These are phyloP conservation scores for Rhorus exstirpatorius DNA, from an alignment of 2,888 invertebrate genomes.

Conservation along the genomic window DNA sequence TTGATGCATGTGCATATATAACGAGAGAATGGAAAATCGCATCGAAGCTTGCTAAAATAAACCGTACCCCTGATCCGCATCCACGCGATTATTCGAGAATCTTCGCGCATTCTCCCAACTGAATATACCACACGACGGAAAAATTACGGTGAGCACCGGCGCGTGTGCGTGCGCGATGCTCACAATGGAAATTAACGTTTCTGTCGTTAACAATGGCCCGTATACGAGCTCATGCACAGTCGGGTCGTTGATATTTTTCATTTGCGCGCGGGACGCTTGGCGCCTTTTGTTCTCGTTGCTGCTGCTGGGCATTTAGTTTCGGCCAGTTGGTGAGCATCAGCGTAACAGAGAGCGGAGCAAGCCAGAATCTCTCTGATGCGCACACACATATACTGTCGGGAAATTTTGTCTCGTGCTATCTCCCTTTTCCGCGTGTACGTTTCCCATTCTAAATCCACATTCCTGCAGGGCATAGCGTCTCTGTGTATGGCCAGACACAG, in stretches of 20 bases:
- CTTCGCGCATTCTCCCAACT: background rate
- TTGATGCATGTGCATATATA: background rate
- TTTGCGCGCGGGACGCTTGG: conserved; percentile 68
- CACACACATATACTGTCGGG: background rate
- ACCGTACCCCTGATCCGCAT: conserved; percentile 4
- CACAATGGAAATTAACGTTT: conserved; percentile 63
- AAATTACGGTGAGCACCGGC: background rate
- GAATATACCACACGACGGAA: conserved; percentile 23
- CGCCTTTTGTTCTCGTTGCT: conserved; percentile 61
- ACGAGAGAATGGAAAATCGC: conserved; percentile 16
- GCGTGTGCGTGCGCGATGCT: background rate
- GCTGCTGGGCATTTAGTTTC: conserved; percentile 77
- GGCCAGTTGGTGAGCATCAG: conserved; percentile 79
- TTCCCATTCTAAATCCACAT: background rate
- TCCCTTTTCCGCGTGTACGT: background rate
- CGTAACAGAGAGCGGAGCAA: conserved; percentile 70
- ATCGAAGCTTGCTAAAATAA: conserved; percentile 23
- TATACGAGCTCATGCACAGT: conserved; percentile 39
- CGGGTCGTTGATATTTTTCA: conserved; percentile 76
- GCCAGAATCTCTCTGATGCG: conserved; percentile 27
- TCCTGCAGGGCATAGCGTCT: background rate
- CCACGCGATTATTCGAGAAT: conserved; percentile 29
- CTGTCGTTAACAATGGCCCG: conserved; percentile 58
- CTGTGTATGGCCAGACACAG: conserved; percentile 17
- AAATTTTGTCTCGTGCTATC: conserved; percentile 14